Percentiles rank a stretch among this genome's conserved stretches.
These are phyloP conservation scores for Nasua narica DNA, from an alignment of 2,797 vertebrate genomes.

Conservation along the genomic window DNA sequence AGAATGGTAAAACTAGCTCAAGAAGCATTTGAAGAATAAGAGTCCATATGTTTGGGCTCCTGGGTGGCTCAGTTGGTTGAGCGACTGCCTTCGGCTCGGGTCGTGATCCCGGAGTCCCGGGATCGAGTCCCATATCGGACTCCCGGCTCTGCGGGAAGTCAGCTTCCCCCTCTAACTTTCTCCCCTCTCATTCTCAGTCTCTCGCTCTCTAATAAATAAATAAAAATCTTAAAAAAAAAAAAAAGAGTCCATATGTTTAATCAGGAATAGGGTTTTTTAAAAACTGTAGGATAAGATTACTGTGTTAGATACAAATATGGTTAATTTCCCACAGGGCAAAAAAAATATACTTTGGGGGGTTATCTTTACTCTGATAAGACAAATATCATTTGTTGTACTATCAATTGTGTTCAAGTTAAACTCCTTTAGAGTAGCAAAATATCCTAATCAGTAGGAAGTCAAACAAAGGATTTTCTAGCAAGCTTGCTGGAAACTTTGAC, in stretches of 20 bases:
- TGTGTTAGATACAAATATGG: neutral
- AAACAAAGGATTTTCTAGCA: neutral
- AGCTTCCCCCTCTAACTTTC: too few relatives aligned
- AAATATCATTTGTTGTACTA: neutral
- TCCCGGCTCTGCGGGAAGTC: too few relatives aligned
- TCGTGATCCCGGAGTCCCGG: too few relatives aligned
- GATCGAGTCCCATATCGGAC: too few relatives aligned
- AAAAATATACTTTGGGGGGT: neutral
- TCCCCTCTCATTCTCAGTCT: too few relatives aligned
- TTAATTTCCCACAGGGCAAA: neutral
- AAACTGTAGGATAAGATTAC: neutral
- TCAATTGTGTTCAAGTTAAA: neutral
- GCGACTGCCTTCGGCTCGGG: too few relatives aligned
- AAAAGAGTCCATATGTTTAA: neutral
- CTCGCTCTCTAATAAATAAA: too few relatives aligned
- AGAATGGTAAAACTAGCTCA: neutral
- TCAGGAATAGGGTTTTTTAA: neutral
- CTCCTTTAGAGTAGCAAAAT: neutral
- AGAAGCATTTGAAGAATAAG: neutral
- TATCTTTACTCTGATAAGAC: neutral
- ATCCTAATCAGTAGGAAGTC: neutral
- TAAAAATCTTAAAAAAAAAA: too few relatives aligned
- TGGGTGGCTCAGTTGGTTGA: too few relatives aligned
- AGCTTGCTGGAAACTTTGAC: neutral
- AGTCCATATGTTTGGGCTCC: neutral